Percentiles rank a stretch among this genome's conserved stretches.
Conservation (phyloP, 2,797 vertebrate genomes). For the Thaleichthys pacificus region DNA sequence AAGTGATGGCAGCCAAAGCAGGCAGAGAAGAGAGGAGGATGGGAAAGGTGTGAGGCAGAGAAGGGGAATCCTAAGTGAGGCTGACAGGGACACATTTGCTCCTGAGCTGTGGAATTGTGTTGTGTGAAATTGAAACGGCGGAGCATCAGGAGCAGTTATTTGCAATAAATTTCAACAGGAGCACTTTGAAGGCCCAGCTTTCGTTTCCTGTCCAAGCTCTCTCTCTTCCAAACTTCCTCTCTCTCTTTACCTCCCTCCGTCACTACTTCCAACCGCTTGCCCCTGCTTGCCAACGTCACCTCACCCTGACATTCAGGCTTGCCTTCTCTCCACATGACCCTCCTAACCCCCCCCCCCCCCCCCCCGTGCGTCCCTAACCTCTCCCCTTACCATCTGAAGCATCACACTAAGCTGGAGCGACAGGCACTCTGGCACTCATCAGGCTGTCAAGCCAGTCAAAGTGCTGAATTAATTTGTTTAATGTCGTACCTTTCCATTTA, state of each 20-base stretch:
- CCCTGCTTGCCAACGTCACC: not conserved
- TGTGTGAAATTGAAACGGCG: slow-evolving; percentile 79
- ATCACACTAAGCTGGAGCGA: slow-evolving; percentile 59
- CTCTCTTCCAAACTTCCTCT: too few species aligned
- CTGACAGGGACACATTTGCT: slow-evolving; percentile 78
- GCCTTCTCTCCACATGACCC: too few species aligned
- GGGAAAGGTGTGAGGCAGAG: slow-evolving; percentile 26
- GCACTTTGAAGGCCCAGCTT: slow-evolving; percentile 29
- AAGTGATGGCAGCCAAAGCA: slow-evolving; percentile 18
- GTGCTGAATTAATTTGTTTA: slow-evolving; percentile 73
- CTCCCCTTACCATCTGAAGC: slow-evolving; percentile 6
- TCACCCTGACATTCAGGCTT: too few species aligned
- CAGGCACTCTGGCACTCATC: slow-evolving; percentile 39
- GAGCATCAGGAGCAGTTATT: slow-evolving; percentile 74
- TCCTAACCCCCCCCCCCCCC: too few species aligned
- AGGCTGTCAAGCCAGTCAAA: slow-evolving; percentile 58
- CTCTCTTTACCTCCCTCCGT: not conserved
- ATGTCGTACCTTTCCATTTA: slow-evolving; percentile 74
- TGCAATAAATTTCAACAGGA: slow-evolving; percentile 69
- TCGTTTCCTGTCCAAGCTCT: not conserved
- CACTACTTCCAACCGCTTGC: too few species aligned
- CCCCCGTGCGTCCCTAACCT: not conserved
- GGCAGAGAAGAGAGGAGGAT: slow-evolving; percentile 32
- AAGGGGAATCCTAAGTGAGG: slow-evolving; percentile 65
- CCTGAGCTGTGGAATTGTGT: slow-evolving; percentile 74